A percentile compares a stretch with the other conserved stretches of the same genome.
These are phyloP conservation scores for Laupala kohalensis DNA, from an alignment of 1,140 invertebrate genomes.

Conservation along the genomic window DNA sequence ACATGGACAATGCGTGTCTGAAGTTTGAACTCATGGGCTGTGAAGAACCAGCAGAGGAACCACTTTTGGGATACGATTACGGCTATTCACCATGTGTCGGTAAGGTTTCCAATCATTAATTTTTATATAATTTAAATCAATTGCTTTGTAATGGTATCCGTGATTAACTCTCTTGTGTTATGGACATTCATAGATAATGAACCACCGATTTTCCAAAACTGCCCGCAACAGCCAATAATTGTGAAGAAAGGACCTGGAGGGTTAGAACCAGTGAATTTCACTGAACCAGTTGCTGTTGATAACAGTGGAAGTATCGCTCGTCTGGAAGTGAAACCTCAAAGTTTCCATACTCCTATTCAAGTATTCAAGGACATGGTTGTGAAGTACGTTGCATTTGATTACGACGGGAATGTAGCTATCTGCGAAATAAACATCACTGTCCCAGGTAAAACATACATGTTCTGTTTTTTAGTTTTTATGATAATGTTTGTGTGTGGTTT, in stretches of 20 bases:
- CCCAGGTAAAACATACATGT: slow-evolving; percentile 36
- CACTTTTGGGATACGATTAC: slow-evolving; percentile 82
- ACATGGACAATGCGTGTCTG: slow-evolving; percentile 90
- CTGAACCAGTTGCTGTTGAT: slow-evolving; percentile 81
- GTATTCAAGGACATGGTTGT: slow-evolving; percentile 86
- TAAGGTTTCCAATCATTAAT: slow-evolving; percentile 26
- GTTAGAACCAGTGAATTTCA: slow-evolving; percentile 78
- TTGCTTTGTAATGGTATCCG: neutral
- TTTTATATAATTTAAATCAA: neutral
- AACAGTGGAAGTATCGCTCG: slow-evolving; percentile 89
- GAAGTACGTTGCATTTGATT: slow-evolving; percentile 91
- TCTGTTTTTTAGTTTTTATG: neutral
- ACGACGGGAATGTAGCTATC: slow-evolving; percentile 92
- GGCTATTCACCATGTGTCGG: slow-evolving; percentile 85
- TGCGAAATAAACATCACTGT: slow-evolving; percentile 93
- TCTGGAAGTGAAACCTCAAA: slow-evolving; percentile 78
- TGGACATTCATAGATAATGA: slow-evolving; percentile 59
- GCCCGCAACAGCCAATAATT: slow-evolving; percentile 79
- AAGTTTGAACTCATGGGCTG: slow-evolving; percentile 95
- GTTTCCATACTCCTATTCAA: slow-evolving; percentile 76
- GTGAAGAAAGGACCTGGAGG: slow-evolving; percentile 77
- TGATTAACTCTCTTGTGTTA: neutral
- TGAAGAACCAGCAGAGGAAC: slow-evolving; percentile 64
- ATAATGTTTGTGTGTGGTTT: neutral
- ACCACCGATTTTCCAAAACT: slow-evolving; percentile 91